Conservation (phyloP, 2,888 invertebrate genomes). For the Trissonchulus latispiculum region DNA sequence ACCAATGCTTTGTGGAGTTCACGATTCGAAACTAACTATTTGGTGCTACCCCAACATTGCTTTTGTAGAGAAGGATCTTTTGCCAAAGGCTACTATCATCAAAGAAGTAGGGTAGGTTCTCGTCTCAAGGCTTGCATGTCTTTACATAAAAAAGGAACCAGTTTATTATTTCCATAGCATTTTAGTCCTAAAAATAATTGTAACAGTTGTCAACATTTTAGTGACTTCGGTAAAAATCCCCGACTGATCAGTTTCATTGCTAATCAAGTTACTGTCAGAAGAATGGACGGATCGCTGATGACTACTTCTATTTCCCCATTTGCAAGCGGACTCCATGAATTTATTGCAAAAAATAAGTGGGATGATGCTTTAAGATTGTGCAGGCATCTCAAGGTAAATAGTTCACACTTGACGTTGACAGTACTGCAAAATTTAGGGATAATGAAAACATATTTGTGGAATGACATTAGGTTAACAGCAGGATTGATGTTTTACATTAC, state of each 20-base stretch:
- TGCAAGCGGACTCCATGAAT: constrained; percentile 55
- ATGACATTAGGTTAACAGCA: too few species aligned
- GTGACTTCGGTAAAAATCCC: constrained; percentile 78
- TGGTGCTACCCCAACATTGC: constrained; percentile 70
- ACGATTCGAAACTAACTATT: constrained; percentile 61
- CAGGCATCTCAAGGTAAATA: constrained; percentile 55
- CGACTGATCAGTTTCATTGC: constrained; percentile 69
- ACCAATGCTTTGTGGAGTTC: constrained; percentile 55
- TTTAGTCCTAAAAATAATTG: constrained; percentile 15
- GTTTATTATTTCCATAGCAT: constrained; percentile 16
- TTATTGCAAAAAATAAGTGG: constrained; percentile 67
- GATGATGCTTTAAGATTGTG: constrained; percentile 71
- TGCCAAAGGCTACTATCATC: constrained; percentile 53
- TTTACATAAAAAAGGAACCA: background rate
- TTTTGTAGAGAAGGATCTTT: constrained; percentile 60
- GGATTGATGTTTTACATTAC: too few species aligned
- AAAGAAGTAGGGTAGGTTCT: constrained; percentile 46
- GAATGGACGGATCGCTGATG: constrained; percentile 77
- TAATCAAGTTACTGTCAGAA: constrained; percentile 68
- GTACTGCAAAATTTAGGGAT: too few species aligned
- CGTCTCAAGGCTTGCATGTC: background rate
- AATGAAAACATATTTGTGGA: too few species aligned
- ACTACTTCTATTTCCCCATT: constrained; percentile 63
- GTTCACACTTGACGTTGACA: background rate
- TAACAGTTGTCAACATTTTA: constrained; percentile 18